A percentile compares a stretch with the other conserved stretches of the same genome.
Evolutionary conservation across 1,140 invertebrate genomes (phyloP).

Genomic region (Venturia canescens): DNA sequence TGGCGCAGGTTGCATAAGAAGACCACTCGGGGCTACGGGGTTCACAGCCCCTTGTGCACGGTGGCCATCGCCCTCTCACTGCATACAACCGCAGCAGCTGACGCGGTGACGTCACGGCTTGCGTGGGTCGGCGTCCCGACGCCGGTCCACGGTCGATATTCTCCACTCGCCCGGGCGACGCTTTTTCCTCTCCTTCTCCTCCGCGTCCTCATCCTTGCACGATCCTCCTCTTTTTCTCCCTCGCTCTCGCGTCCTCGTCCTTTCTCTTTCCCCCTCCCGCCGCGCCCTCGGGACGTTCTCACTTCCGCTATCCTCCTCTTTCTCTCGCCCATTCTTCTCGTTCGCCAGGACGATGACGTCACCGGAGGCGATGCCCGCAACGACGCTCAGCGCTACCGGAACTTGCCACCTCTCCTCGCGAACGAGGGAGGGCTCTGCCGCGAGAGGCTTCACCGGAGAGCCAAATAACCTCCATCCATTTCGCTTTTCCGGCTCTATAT

Average conservation of each 20-base stretch:
- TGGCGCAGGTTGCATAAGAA: conserved; percentile 36
- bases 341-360: conserved; percentile 32
- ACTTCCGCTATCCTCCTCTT: conserved; percentile 21
- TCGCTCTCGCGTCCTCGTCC: neutral
- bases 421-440: neutral
- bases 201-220: conserved; percentile 23
- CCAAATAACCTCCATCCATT: conserved; percentile 34
- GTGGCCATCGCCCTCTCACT: conserved; percentile 47
- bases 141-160: conserved; percentile 64
- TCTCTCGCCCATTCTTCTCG: neutral
- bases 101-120: conserved; percentile 70
- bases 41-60: conserved; percentile 41
- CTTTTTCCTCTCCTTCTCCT: conserved; percentile 44
- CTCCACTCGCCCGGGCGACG: conserved; percentile 64
- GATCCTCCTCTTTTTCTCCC: conserved; percentile 9
- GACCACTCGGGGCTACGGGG: conserved; percentile 51
- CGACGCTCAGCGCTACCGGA: conserved; percentile 3
- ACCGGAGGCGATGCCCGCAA: conserved; percentile 35
- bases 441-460: conserved; percentile 11
- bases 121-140: conserved; percentile 64
- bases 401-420: conserved; percentile 20
- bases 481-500: conserved; percentile 19
- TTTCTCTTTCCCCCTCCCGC: conserved; percentile 44
- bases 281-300: neutral
- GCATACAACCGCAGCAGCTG: conserved; percentile 65